Percentiles rank a stretch among this genome's conserved stretches.
These are phyloP conservation scores for Invenusta paracnida DNA, from an alignment of 2,888 invertebrate species.

Conservation along the genomic window DNA sequence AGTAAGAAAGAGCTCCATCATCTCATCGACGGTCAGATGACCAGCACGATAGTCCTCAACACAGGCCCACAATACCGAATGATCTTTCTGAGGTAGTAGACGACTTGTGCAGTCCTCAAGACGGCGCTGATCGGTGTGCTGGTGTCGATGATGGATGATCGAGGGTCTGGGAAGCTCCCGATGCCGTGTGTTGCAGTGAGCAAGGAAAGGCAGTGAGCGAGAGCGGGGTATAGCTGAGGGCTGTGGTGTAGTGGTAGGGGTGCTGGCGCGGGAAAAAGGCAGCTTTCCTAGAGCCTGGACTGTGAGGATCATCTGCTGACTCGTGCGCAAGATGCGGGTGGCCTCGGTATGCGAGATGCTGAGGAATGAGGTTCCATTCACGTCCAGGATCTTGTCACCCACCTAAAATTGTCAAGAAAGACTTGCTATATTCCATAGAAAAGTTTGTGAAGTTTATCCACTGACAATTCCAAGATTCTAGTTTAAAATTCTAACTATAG, in stretches of 20 bases:
- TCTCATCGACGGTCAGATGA: not conserved
- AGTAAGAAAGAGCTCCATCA: not conserved
- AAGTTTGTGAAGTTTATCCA: too few relatives aligned
- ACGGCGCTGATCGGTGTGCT: not conserved
- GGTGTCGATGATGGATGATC: not conserved
- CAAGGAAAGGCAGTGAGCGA: not conserved
- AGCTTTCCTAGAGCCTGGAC: not conserved
- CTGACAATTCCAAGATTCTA: too few relatives aligned
- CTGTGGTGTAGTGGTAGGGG: not conserved
- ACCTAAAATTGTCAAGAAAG: too few relatives aligned
- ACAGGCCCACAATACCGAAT: not conserved
- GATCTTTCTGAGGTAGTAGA: not conserved
- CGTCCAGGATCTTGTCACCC: conserved; percentile 4
- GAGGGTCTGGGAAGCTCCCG: conserved; percentile 1
- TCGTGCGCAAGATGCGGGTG: not conserved
- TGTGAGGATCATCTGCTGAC: not conserved
- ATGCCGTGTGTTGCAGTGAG: not conserved
- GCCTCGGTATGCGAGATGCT: not conserved
- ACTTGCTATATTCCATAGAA: too few relatives aligned
- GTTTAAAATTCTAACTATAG: too few relatives aligned
- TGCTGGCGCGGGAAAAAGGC: not conserved
- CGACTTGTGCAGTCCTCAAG: not conserved
- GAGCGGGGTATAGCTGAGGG: not conserved
- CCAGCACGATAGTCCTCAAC: not conserved
- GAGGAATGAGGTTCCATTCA: conserved; percentile 3